phyloP scores from a whole-genome alignment of 2,797 vertebrate species.

The Pseudochirops cupreus region DNA sequence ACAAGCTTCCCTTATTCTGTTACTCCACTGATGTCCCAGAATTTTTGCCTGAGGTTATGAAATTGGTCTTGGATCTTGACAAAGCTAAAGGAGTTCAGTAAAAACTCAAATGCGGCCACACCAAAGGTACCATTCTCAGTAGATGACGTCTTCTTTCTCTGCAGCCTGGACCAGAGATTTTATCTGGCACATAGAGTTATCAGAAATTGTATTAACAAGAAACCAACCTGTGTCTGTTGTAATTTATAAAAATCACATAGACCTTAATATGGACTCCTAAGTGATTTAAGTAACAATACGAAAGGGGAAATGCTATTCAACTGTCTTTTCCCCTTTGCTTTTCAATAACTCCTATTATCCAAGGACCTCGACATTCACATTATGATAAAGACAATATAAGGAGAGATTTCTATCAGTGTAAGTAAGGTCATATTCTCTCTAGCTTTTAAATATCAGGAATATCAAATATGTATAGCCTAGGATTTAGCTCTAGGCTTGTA shows the following conservation, averaged over 20 bases:
- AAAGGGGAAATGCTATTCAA: conserved; percentile 44
- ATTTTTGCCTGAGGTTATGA: conserved; percentile 8
- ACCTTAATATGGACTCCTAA: conserved; percentile 19
- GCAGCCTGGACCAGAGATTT: neutral
- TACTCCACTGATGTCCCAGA: conserved; percentile 14
- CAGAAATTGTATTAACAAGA: conserved; percentile 18
- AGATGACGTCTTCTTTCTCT: neutral
- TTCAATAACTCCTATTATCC: neutral
- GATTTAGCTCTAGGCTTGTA: conserved; percentile 1
- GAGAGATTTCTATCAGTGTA: conserved; percentile 5
- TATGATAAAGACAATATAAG: conserved; percentile 41
- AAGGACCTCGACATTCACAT: neutral
- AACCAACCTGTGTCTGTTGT: conserved; percentile 31
- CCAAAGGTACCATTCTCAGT: neutral
- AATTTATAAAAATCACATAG: conserved; percentile 7
- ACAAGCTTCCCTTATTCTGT: neutral
- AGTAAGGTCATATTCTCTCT: conserved; percentile 1
- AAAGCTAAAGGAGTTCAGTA: neutral
- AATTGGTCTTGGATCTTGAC: neutral
- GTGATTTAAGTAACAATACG: conserved; percentile 40
- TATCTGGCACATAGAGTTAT: neutral
- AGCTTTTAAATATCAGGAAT: neutral
- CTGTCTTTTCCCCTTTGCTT: neutral
- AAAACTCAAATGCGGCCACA: neutral
- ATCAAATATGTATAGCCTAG: neutral